Base-by-base conservation (phyloP, 2,888 invertebrate genomes). In the Empis livida region DNA sequence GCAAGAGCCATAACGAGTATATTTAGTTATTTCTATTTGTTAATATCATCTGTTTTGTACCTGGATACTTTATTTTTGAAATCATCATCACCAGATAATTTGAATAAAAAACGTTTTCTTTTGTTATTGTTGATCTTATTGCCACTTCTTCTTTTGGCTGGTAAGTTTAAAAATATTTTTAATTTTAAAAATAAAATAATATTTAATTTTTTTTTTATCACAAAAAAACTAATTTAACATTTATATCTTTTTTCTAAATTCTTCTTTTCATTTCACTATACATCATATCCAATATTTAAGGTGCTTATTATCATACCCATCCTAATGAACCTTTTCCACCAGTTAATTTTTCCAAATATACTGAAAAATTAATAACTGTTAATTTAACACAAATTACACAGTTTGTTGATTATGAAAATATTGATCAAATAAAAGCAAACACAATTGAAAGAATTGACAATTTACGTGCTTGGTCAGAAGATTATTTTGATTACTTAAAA, bases 71-170 rank as follows among this genome's bases (percentile, higher is more conserved):
- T 61, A 61, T 51, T 67, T 17, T 49, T 67, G 40, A 59, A 53
- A 47, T 62, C 65, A 4, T 55, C 58, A 35, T 57, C 57, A 46
- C 52, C 60, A 38, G 61, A 63, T 17, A 60, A 57, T 47, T 61
- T 58, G 44, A 57, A 58, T 17, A 65, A 61, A 49, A 66, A 67
- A 51, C 58, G 65, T 45, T 67, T 68, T 51, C 54, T 68, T 14
- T 47, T 69, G 9, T 51, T 64, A 15, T 49, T 68, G 48, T 54
- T 79, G 44, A 64, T 75, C 37, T 53, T 78, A 15, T 53, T 79
- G 54, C 77, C 78, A 1, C 62, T 78, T 42, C 54, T 78, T 41
- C 55, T 79, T 49, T 59, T 78, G 50, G 68, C 70, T 59, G 79
- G 79, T 80, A 63, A 77, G 77, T 73, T 30, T 27, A 27, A 27